Base-by-base conservation (phyloP, 2,113 vertebrate genomes). In the Chaetodon trifascialis region DNA sequence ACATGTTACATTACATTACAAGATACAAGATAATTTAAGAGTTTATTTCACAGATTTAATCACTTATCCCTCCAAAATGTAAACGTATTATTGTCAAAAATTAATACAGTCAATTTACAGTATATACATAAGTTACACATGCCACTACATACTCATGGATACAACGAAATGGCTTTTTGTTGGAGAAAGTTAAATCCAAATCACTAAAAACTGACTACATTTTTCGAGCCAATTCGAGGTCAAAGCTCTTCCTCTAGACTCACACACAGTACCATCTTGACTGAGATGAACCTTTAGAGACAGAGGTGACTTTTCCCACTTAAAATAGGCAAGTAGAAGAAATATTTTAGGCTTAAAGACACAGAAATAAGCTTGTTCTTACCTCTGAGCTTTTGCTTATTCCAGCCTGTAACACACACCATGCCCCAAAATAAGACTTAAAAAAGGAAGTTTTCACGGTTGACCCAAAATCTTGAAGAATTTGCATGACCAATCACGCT, bases 401-500 rank as follows among this genome's bases (percentile, higher is more conserved):
- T 55, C 15, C 0, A 16, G 21, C 2, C 19, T 17, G 11, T 5
- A 15, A 11, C 54, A 17, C 56, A 46, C 12, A 56, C 0, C 23
- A 15, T 9, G 21, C 0, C 14, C 8, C 42, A 12, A 64, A 77
- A 23, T 55, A 44, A 12, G 34, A 10, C 59, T 68, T 44, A 19
- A 71, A 81, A 59, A 44, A 44, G 40, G 66, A 63, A 87, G 76
- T 77, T 82, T 79, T 74, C 65, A 87, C 71, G 58, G 40, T 47
- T 80, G 49, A 81, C 15, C 46, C 46, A 19, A 70, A 76, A n/a
- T 25, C 36, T 73, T 21, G 0, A 54, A 65, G 1, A 46, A 87
- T 91, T 90, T 90, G 69, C 88, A 88, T 90, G 10, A 0, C n/a
- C 44, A 73, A 30, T 34, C 73, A 83, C 52, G 75, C 68, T 54